Evolutionary conservation across 2,888 invertebrate species (phyloP).

Genomic region (Serrognathus titanus): DNA sequence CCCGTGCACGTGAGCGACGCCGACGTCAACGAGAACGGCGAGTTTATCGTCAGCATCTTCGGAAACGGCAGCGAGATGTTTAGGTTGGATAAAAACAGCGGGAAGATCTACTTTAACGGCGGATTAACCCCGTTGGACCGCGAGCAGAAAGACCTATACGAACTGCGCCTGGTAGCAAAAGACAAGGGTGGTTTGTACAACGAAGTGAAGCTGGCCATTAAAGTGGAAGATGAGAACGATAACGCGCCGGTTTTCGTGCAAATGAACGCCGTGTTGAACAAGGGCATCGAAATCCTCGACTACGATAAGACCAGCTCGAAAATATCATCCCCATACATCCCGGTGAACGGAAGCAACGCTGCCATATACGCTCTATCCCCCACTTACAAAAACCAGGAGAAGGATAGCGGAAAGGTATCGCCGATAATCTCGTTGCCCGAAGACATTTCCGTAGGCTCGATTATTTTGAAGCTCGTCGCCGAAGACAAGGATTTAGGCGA

Average conservation of each 20-base stretch:
- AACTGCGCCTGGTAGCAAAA: conserved; percentile 69
- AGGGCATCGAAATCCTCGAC: conserved; percentile 64
- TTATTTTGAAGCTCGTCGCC: conserved; percentile 67
- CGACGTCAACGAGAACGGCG: conserved; percentile 66
- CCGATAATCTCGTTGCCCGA: conserved; percentile 71
- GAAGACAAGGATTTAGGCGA: conserved; percentile 68
- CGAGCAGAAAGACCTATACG: conserved; percentile 66
- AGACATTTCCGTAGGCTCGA: conserved; percentile 66
- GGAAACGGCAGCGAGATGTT: conserved; percentile 77
- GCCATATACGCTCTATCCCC: conserved; percentile 36
- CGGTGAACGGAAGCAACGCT: conserved; percentile 26
- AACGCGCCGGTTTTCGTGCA: conserved; percentile 70
- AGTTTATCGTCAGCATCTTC: conserved; percentile 65
- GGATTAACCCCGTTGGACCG: conserved; percentile 59
- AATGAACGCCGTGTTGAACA: conserved; percentile 66
- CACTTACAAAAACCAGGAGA: conserved; percentile 34
- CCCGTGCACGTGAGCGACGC: conserved; percentile 69
- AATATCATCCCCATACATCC: conserved; percentile 51
- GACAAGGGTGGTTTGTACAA: conserved; percentile 75
- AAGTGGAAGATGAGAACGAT: conserved; percentile 77
- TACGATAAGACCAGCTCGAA: conserved; percentile 55
- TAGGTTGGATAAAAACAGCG: conserved; percentile 61
- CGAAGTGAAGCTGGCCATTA: conserved; percentile 68
- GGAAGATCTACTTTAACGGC: conserved; percentile 59
- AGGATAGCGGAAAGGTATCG: conserved; percentile 39